These are phyloP conservation scores for Ammodytes dubius DNA, from an alignment of 2,113 vertebrate genomes.

Conservation along the genomic window DNA sequence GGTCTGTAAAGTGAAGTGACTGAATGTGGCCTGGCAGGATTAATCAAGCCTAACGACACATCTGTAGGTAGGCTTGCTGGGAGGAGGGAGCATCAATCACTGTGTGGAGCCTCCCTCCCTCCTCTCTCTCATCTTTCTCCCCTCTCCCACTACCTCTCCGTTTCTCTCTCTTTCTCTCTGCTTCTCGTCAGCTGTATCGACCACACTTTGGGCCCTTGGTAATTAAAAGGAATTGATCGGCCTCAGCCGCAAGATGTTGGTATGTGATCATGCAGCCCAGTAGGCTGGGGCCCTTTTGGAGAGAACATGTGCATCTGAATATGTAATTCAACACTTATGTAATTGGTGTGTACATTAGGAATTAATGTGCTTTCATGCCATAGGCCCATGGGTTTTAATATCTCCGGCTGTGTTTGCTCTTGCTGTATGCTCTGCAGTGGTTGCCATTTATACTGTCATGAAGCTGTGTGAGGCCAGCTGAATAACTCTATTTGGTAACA, in stretches of 20 bases:
- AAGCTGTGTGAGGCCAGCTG: conserved; percentile 10
- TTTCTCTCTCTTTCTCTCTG: conserved; percentile 38
- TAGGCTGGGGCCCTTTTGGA: conserved; percentile 9
- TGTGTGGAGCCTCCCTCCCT: conserved; percentile 37
- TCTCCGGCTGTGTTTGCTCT: not conserved
- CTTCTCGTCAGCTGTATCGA: conserved; percentile 79
- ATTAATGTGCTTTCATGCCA: not conserved
- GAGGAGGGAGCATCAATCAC: conserved; percentile 76
- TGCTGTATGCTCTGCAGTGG: conserved; percentile 22
- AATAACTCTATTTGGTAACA: conserved; percentile 52
- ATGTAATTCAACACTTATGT: not conserved
- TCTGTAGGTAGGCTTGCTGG: conserved; percentile 60
- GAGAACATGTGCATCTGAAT: conserved; percentile 35
- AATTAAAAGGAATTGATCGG: conserved; percentile 86
- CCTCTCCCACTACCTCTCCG: conserved; percentile 24
- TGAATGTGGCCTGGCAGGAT: conserved; percentile 67
- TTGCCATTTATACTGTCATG: conserved; percentile 18
- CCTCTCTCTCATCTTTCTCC: not conserved
- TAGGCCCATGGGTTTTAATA: not conserved
- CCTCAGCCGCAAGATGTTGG: conserved; percentile 64
- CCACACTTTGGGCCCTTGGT: conserved; percentile 74
- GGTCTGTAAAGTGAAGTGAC: conserved; percentile 60
- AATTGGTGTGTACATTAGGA: not conserved
- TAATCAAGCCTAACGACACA: conserved; percentile 76
- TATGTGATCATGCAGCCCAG: conserved; percentile 55